Percentiles rank a stretch among this genome's conserved stretches.
Conservation (phyloP, 1,140 invertebrate species). For the Centruroides sculpturatus region DNA sequence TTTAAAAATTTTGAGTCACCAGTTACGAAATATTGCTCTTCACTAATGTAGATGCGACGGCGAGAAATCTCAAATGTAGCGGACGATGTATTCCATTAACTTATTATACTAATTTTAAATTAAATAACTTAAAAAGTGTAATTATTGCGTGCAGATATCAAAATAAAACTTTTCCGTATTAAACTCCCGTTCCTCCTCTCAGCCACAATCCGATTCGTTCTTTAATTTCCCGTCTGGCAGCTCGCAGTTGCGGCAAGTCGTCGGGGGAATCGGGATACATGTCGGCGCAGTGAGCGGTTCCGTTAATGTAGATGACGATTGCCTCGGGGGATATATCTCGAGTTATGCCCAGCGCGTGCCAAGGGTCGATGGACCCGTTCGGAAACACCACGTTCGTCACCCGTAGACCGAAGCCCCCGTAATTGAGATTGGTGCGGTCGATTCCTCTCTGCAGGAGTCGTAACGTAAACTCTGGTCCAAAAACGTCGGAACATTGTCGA, state of each 20-base stretch:
- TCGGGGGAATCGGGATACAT: constrained; percentile 27
- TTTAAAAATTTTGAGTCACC: no score
- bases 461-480: constrained; percentile 42
- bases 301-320: constrained; percentile 26
- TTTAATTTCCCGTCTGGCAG: constrained; percentile 23
- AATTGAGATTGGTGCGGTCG: constrained; percentile 55
- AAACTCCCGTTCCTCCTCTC: no score
- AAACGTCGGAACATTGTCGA: constrained; percentile 69
- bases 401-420: constrained; percentile 55
- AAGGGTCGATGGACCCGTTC: constrained; percentile 82
- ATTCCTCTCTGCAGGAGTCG: constrained; percentile 43
- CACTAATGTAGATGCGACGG: no score
- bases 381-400: constrained; percentile 65
- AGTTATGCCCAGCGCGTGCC: constrained; percentile 57
- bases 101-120: no score
- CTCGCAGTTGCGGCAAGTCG: constrained; percentile 22
- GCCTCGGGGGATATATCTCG: constrained; percentile 21
- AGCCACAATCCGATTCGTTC: constrained; percentile 25
- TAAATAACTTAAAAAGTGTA: no score
- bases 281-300: constrained; percentile 33
- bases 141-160: no score
- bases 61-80: no score
- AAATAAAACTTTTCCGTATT: no score
- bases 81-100: no score
- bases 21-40: no score